Conservation (phyloP, 2,888 invertebrate genomes). For the Macroteleia sp. region DNA sequence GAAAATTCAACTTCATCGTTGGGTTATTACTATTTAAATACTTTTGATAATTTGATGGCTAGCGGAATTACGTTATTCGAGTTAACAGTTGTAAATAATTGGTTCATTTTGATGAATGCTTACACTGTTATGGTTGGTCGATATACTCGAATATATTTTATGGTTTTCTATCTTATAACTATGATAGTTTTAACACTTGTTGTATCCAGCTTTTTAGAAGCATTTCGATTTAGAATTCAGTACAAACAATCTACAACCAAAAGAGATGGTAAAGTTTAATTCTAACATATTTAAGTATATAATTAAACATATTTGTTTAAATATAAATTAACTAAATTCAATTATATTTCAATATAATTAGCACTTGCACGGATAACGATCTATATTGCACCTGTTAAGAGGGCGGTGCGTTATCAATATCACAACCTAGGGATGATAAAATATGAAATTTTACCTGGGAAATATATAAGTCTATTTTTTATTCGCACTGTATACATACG, state of each 20-base stretch:
- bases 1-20: conserved; percentile 88
- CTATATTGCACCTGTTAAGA: no score
- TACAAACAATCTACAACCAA: conserved; percentile 92
- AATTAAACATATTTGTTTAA: no score
- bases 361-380: no score
- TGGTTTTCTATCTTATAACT: conserved; percentile 94
- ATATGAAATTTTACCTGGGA: no score
- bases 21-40: conserved; percentile 95
- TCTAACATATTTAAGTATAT: no score
- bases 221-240: conserved; percentile 94
- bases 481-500: no score
- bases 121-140: conserved; percentile 89
- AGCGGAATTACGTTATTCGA: conserved; percentile 94
- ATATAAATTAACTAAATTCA: no score
- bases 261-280: conserved; percentile 90
- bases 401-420: no score
- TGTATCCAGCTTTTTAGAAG: conserved; percentile 94
- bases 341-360: no score
- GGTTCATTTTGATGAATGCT: conserved; percentile 96
- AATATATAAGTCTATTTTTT: no score
- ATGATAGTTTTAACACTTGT: conserved; percentile 96
- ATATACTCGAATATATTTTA: conserved; percentile 93
- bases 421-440: no score
- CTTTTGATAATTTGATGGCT: conserved; percentile 91
- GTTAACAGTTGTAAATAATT: conserved; percentile 95